phyloP scores from a whole-genome alignment of 2,888 invertebrate genomes.

The Cephus pygmeus region DNA sequence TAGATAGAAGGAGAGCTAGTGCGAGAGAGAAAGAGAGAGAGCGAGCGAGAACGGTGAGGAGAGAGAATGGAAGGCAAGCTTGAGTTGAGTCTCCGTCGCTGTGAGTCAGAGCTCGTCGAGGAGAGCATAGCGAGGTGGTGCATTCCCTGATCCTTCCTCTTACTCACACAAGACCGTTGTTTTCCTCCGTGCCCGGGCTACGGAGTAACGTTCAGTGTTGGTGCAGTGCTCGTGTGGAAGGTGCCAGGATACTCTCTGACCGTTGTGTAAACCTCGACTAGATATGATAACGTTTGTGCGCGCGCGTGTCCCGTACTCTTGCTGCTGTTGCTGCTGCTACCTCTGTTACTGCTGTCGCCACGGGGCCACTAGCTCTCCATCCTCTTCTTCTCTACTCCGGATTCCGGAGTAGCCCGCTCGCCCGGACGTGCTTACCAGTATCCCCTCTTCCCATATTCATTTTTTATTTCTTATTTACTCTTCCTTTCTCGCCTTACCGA shows the following conservation, averaged over 20 bases:
- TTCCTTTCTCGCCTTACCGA: slow-evolving; percentile 13
- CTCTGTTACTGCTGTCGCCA: neutral
- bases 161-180: slow-evolving; percentile 36
- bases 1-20: slow-evolving; percentile 13
- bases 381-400: slow-evolving; percentile 5
- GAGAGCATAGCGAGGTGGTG: slow-evolving; percentile 39
- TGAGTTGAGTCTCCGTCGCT: neutral
- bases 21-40: slow-evolving; percentile 13
- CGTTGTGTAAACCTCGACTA: neutral
- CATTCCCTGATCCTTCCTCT: slow-evolving; percentile 37
- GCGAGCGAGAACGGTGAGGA: neutral
- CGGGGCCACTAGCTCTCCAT: neutral
- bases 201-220: slow-evolving; percentile 44
- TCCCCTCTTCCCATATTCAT: neutral
- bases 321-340: neutral
- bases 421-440: neutral
- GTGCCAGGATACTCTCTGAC: slow-evolving; percentile 27
- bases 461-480: neutral
- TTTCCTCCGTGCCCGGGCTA: slow-evolving; percentile 38
- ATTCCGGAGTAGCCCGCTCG: slow-evolving; percentile 34
- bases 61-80: slow-evolving; percentile 14
- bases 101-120: slow-evolving; percentile 36
- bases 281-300: slow-evolving; percentile 11
- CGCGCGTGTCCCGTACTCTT: slow-evolving; percentile 11
- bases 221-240: slow-evolving; percentile 44